Base-by-base conservation (phyloP, 2,888 invertebrate species). In the Ditula angustiorana region DNA sequence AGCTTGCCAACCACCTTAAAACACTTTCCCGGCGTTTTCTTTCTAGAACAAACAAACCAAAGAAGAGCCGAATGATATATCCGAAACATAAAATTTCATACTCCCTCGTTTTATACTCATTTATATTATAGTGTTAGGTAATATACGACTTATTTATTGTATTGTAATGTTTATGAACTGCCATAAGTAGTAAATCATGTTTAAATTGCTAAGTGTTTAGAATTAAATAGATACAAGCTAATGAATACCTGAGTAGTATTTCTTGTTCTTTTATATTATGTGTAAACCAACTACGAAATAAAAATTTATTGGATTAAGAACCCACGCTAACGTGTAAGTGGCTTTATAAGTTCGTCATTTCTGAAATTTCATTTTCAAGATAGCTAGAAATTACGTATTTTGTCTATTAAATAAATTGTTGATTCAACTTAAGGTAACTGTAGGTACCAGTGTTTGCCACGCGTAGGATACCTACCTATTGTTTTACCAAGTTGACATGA, bases 71-170 rank as follows among this genome's bases (percentile, higher is more conserved):
- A 52, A 35, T 24, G 19, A 30, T 47, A 23, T 13, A 33, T 21
- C 30, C 11, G 44, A 30, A 23, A 37, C 58, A 28, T 16, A 19
- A 41, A 41, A 26, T 10, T 46, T 24, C n/a, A n/a, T 46, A 52
- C 33, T 35, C 26, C 5, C 37, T 56, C 19, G 23, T 21, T 21
- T 47, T 47, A 50, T 58, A 64, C 63, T 64, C 63, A 53, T 50
- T 26, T 50, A 57, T 33, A 19, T 35, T 37, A 49, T 33, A 60
- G 50, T 55, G 11, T 47, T 73, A 73, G 70, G 72, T 55, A 60
- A 70, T 73, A 74, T 50, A 68, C 58, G 74, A 30, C 79, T 80
- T 90, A 89, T 90, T 90, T 89, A 88, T 90, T 89, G 82, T 85
- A 81, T 68, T 74, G 65, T 82, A 81, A 77, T 73, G 60, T 80